Evolutionary conservation across 2,888 invertebrate genomes (phyloP), one percentile per base, ranked within the genome.

Genomic region (Mayetiola destructor): DNA sequence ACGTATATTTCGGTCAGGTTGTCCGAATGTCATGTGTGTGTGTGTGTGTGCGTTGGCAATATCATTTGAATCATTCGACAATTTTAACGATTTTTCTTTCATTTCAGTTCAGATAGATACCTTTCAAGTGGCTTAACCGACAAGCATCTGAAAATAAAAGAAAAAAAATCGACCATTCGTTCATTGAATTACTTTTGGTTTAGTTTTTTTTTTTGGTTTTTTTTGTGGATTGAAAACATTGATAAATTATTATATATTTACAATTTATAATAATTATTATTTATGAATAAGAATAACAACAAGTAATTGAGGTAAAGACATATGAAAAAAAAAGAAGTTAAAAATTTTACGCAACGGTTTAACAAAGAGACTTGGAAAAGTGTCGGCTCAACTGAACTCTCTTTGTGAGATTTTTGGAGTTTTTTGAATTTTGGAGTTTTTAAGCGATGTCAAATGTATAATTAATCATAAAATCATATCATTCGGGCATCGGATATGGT

Each of bases 81-180:
- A 6, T 23, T 30, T 18, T 53, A 9, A 32, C 32, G 32, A 18
- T 52, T 29, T 29, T n/a, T 52, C 14, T 52, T 37, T 5, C 5
- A 10, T 30, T 52, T 29, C 20, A 18, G 18, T 16, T 40, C 8
- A 20, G 29, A 55, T 55, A 73, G 74, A 74, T 80, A 80, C 80
- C 80, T 80, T 77, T 80, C 80, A 75, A 80, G 80, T 79, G 80
- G 81, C 79, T 80, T 80, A 78, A 80, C 80, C 77, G 80, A 80
- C 80, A 80, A 80, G 78, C 80, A 80, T 80, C 80, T 80, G 80
- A 76, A 56, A 80, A 80, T 80, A 79, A 80, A 80, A 79, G 75
- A 79, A 67, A 78, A 76, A 75, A 76, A 73, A 76, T 76, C 77
- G 76, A 76, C 60, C 60, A 76, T 76, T 76, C 76, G 76, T 77